Evolutionary conservation across 2,888 invertebrate species (phyloP), one percentile per base, ranked within the genome.

Genomic region (Sminthurides aquaticus): DNA sequence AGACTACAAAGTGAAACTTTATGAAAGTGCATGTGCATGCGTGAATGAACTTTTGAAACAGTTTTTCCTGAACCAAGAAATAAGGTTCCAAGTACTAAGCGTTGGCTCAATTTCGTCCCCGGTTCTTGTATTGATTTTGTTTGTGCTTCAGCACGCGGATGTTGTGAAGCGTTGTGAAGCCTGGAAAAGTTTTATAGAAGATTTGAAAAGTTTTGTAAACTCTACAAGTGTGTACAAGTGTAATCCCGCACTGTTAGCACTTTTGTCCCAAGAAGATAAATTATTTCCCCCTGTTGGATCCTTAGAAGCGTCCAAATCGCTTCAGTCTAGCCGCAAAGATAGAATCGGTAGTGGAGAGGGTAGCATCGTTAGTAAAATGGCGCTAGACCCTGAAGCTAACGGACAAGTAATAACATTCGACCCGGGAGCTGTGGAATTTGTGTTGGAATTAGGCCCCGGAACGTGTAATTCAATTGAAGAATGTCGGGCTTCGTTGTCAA

Each of bases 391-490:
- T 11, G 66, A 66, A 18, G 29, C 61, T 2, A 60, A 65, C 26
- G 67, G 65, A 34, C 60, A 65, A 48, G 67, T 69, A 3, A 62
- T 71, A 29, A 73, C 64, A 2, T 72, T 67, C 57, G 71, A 74
- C 52, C 71, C 72, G 1, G 74, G 72, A 49, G 72, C 91, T 77
- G 88, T 92, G 71, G 95, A 95, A 77, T 84, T 95, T 77, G 87
- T 97, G 76, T 85, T 89, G 78, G 97, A 98, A 81, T 85, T 96
- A 77, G 94, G 97, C 62, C 94, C 91, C 80, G 83, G 86, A 73
- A 94, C 95, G 78, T 96, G 95, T 64, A 81, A 86, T 62, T 86
- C 87, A 25, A 83, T 91, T 56, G 94, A 95, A 76, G 91, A 91
- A 78, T 95, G 94, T 78, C 87, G 93, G 75, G 87, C 85, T 77